These are phyloP conservation scores for Ridgeia piscesae DNA, from an alignment of 1,140 invertebrate genomes.

Conservation along the genomic window DNA sequence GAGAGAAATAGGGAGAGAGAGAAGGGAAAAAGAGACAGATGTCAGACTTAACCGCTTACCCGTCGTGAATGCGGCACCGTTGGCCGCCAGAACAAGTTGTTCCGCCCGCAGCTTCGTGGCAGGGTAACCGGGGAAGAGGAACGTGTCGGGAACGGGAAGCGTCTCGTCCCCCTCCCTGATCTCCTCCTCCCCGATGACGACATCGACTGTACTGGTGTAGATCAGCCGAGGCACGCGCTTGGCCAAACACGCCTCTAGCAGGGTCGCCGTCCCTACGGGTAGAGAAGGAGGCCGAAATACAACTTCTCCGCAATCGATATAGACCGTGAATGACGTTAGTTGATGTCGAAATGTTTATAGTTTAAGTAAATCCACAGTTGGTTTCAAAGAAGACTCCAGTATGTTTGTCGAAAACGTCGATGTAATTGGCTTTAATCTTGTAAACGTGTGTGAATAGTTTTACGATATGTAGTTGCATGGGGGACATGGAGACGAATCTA, in stretches of 20 bases:
- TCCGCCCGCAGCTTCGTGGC: constrained; percentile 68
- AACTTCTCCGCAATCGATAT: too few species aligned
- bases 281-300: background rate
- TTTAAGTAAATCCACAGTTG: constrained; percentile 9
- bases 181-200: constrained; percentile 62
- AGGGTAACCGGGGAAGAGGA: constrained; percentile 68
- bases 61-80: constrained; percentile 48
- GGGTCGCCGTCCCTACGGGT: constrained; percentile 62
- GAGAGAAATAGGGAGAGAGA: too few species aligned
- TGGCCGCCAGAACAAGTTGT: constrained; percentile 63
- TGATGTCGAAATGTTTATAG: too few species aligned
- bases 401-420: too few species aligned
- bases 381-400: too few species aligned
- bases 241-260: constrained; percentile 65
- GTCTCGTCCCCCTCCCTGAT: constrained; percentile 54
- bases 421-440: too few species aligned
- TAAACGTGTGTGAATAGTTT: too few species aligned
- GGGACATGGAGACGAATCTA: too few species aligned
- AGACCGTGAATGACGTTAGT: too few species aligned
- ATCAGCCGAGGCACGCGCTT: constrained; percentile 63
- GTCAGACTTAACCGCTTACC: too few species aligned
- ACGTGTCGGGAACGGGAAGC: constrained; percentile 58
- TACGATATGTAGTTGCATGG: too few species aligned
- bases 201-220: constrained; percentile 67
- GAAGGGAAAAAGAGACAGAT: too few species aligned